Evolutionary conservation across 2,113 vertebrate genomes (phyloP).

Genomic region (Cyprinodon tularosa): DNA sequence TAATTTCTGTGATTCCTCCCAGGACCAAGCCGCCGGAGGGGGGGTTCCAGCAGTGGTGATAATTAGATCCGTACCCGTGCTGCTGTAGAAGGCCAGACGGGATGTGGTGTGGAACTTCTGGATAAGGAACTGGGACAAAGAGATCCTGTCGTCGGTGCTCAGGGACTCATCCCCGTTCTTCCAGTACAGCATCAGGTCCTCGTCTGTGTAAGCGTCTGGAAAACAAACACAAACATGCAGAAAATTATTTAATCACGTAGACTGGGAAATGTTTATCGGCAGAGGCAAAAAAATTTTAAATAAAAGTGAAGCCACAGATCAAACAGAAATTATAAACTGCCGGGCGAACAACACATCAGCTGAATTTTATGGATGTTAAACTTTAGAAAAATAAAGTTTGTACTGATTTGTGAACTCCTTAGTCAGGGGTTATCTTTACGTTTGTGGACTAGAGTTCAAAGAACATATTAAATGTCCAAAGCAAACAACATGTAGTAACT

Average conservation of each 20-base stretch:
- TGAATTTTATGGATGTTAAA: too few relatives aligned
- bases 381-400: too few relatives aligned
- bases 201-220: slow-evolving; percentile 96
- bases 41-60: not conserved
- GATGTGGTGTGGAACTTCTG: slow-evolving; percentile 98
- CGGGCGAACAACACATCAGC: too few relatives aligned
- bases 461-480: not conserved
- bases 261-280: not conserved
- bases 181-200: slow-evolving; percentile 98
- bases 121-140: slow-evolving; percentile 97
- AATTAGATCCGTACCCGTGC: slow-evolving; percentile 84
- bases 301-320: not conserved
- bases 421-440: too few relatives aligned
- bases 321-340: not conserved
- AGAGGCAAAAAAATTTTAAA: not conserved
- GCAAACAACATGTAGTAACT: not conserved
- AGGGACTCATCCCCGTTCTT: slow-evolving; percentile 94
- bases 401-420: too few relatives aligned
- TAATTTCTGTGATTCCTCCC: not conserved
- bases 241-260: too few relatives aligned
- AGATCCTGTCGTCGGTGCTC: slow-evolving; percentile 94
- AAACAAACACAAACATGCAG: not conserved
- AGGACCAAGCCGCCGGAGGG: not conserved
- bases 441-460: not conserved
- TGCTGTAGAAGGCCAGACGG: slow-evolving; percentile 96